phyloP scores from a whole-genome alignment of 2,888 invertebrate species.

The Polyommatus iphigenia region DNA sequence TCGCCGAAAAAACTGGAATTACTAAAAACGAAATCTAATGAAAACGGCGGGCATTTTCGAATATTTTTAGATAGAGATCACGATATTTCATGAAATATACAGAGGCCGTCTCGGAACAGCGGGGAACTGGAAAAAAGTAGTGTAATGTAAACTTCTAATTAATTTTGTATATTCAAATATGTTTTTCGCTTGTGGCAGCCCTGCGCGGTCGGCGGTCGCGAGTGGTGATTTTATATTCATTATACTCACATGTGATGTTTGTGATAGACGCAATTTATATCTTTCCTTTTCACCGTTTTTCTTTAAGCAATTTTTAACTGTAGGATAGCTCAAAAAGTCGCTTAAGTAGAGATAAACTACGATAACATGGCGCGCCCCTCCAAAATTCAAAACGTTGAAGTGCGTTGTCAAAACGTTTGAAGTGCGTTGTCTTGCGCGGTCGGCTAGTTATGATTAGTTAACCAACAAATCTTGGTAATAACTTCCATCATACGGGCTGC shows the following conservation, averaged over 20 bases:
- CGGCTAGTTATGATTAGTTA: too few relatives aligned
- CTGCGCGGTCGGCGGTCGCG: constrained; percentile 46
- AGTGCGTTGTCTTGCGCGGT: too few relatives aligned
- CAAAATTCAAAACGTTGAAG: too few relatives aligned
- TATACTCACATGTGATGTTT: background rate
- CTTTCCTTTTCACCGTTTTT: background rate
- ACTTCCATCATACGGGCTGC: too few relatives aligned
- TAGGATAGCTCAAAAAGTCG: too few relatives aligned
- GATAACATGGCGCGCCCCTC: too few relatives aligned
- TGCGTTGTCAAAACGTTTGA: too few relatives aligned
- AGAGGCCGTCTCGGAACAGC: constrained; percentile 40
- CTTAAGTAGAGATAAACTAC: too few relatives aligned
- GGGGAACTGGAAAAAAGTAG: constrained; percentile 39
- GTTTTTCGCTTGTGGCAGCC: constrained; percentile 42
- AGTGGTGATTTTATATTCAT: constrained; percentile 30
- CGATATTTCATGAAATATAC: constrained; percentile 41
- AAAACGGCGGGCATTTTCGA: constrained; percentile 33
- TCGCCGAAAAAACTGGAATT: background rate
- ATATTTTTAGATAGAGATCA: constrained; percentile 39
- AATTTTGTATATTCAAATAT: constrained; percentile 48
- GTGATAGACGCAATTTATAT: background rate
- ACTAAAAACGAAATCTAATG: background rate
- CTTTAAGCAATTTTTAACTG: background rate
- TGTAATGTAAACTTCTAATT: constrained; percentile 44
- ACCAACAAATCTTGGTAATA: too few relatives aligned